Conservation (phyloP, 1,140 invertebrate species). For the Gonatopus flavifemur region DNA sequence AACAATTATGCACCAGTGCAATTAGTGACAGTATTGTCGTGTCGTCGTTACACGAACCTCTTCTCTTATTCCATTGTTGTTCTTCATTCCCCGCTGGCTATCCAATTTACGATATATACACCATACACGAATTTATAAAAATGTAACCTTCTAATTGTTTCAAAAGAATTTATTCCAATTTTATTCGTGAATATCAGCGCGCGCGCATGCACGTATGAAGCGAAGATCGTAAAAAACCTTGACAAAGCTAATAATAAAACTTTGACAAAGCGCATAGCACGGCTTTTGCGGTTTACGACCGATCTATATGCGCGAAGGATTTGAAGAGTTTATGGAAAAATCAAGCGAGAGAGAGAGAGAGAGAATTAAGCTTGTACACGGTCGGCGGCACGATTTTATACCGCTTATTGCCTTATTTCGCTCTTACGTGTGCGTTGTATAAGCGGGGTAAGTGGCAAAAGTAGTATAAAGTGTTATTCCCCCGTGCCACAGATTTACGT, state of each 20-base stretch:
- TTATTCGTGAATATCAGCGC: no score
- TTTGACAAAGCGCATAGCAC: slow-evolving; percentile 45
- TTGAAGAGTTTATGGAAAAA: no score
- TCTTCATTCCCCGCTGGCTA: no score
- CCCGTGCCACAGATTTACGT: no score
- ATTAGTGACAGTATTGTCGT: slow-evolving; percentile 36
- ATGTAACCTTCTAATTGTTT: no score
- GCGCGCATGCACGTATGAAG: no score
- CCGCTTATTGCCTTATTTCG: slow-evolving; percentile 46
- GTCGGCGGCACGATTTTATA: slow-evolving; percentile 38
- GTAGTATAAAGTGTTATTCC: no score
- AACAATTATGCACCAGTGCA: slow-evolving; percentile 48
- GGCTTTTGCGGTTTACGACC: slow-evolving; percentile 36
- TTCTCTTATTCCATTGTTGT: no score
- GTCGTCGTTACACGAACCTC: no score
- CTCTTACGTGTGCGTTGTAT: slow-evolving; percentile 7
- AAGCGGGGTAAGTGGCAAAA: not conserved
- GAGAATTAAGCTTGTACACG: slow-evolving; percentile 21
- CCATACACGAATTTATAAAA: not conserved
- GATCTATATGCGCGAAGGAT: slow-evolving; percentile 29
- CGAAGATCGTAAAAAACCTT: slow-evolving; percentile 39
- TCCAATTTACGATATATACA: no score
- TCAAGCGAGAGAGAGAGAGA: no score
- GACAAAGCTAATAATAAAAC: slow-evolving; percentile 44
- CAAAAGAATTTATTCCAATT: no score